Evolutionary conservation across 2,888 invertebrate genomes (phyloP).

Genomic region (Volucella inanis): DNA sequence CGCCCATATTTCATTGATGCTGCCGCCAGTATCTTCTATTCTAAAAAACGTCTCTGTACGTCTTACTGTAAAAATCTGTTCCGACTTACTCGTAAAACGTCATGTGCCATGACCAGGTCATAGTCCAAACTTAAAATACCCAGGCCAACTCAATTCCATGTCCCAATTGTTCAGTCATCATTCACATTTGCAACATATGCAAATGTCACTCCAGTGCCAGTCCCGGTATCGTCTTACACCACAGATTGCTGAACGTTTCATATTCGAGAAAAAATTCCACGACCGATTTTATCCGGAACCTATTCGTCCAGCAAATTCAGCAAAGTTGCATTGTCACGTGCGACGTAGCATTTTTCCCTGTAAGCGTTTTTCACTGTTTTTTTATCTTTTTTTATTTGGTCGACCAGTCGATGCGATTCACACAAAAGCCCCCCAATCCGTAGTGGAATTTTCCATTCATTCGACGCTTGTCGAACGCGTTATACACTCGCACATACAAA

Average conservation of each 20-base stretch:
- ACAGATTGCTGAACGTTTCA: conserved; percentile 10
- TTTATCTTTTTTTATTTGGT: conserved; percentile 29
- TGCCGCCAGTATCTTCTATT: no score
- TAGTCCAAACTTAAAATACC: conserved; percentile 7
- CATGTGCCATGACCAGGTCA: not conserved
- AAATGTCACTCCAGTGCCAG: conserved; percentile 1
- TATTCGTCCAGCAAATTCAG: conserved; percentile 1
- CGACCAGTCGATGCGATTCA: conserved; percentile 30
- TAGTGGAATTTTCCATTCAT: conserved; percentile 65
- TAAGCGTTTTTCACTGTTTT: conserved; percentile 39
- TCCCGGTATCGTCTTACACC: conserved; percentile 18
- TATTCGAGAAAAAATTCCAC: conserved; percentile 27
- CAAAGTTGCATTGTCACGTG: conserved; percentile 64
- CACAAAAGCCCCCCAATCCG: conserved; percentile 57
- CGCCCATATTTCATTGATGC: no score
- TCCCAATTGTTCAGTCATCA: conserved; percentile 24
- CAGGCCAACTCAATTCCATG: conserved; percentile 16
- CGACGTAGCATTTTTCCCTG: conserved; percentile 29
- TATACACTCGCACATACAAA: not conserved
- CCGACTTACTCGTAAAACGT: not conserved
- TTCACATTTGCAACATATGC: conserved; percentile 30
- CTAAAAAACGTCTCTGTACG: no score
- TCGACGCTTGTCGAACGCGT: conserved; percentile 25
- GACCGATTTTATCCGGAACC: conserved; percentile 25
- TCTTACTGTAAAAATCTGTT: no score